Evolutionary conservation across 1,140 invertebrate genomes (phyloP), one percentile per base, ranked within the genome.

Genomic region (Pristionchus pacificus): DNA sequence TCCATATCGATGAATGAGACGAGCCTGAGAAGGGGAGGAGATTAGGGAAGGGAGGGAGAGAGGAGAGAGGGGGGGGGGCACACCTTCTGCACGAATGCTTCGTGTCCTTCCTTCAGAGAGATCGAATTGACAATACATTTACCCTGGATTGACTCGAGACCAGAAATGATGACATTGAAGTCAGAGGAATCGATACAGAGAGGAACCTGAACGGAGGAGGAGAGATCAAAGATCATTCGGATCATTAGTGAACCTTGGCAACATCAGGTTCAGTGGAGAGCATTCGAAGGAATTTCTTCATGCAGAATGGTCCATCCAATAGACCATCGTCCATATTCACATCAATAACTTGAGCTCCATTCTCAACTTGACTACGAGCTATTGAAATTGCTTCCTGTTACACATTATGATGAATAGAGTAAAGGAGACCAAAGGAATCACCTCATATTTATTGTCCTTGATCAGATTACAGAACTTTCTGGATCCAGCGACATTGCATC

Each of bases 291-390:
- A 89, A 89, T 55, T 85, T 87, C 3, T 85, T 82, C 88, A 89
- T 89, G 2, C 86, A 87, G 2, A 80, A 77, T 32, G 85, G 79
- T 2, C 88, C 87, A 80, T 89, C 88, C 49, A 89, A 80, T 85
- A 89, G 87, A 19, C 71, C 88, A 80, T 89, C 89, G 80, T 89
- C 88, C 87, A 89, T 88, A 77, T 89, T 89, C 32, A 89, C 86
- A 80, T 89, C 88, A 30, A 89, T 68, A 33, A 89, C 81, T 82
- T 89, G 88, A 1, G 88, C 88, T 60, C 88, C 88, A 81, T 87
- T 88, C 78, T 89, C 88, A 15, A 89, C 88, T 81, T 89, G 88
- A 14, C 75, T 55, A 77, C 88, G 88, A 27, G 88, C 88, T 72
- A 89, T 81, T 31, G 77, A 79, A 66, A 89, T 79, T 6, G 88